Percentiles rank a stretch among this genome's conserved stretches.
These are phyloP conservation scores for Zootoca vivipara DNA, from an alignment of 2,113 vertebrate species.

Conservation along the genomic window DNA sequence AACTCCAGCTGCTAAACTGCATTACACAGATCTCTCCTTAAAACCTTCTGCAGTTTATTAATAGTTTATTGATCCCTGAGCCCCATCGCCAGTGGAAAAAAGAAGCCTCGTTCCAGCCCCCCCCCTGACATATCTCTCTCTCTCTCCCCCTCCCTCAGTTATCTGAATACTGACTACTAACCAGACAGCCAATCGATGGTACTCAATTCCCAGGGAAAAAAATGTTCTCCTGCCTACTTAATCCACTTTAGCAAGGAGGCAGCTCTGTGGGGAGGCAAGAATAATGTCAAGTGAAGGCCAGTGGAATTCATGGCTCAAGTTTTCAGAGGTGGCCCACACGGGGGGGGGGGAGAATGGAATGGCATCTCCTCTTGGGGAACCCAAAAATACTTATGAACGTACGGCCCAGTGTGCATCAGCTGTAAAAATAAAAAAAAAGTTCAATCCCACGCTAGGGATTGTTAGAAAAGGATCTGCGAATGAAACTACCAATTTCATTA, in stretches of 20 bases:
- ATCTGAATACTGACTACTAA: conserved; percentile 46
- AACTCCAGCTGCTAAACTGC: conserved; percentile 67
- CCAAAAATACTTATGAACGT: too few species aligned
- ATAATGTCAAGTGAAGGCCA: background rate
- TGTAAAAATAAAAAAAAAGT: too few species aligned
- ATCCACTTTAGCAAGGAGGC: conserved; percentile 49
- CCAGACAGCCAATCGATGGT: background rate
- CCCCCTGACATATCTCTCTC: background rate
- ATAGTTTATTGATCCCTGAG: conserved; percentile 73
- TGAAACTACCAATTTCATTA: too few species aligned
- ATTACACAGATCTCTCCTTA: conserved; percentile 62
- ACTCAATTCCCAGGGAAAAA: conserved; percentile 2
- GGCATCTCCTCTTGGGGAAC: too few species aligned
- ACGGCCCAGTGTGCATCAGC: too few species aligned
- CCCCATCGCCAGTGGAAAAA: conserved; percentile 37
- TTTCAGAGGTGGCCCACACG: background rate
- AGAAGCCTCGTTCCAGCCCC: background rate
- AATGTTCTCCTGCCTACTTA: conserved; percentile 11
- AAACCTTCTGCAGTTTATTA: conserved; percentile 67
- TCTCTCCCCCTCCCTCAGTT: background rate
- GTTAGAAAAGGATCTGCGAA: too few species aligned
- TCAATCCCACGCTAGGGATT: too few species aligned
- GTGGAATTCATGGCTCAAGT: background rate
- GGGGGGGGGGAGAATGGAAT: too few species aligned
- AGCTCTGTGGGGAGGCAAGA: background rate